Evolutionary conservation across 2,888 invertebrate genomes (phyloP).

Genomic region (Chrysopilus asiliformis): DNA sequence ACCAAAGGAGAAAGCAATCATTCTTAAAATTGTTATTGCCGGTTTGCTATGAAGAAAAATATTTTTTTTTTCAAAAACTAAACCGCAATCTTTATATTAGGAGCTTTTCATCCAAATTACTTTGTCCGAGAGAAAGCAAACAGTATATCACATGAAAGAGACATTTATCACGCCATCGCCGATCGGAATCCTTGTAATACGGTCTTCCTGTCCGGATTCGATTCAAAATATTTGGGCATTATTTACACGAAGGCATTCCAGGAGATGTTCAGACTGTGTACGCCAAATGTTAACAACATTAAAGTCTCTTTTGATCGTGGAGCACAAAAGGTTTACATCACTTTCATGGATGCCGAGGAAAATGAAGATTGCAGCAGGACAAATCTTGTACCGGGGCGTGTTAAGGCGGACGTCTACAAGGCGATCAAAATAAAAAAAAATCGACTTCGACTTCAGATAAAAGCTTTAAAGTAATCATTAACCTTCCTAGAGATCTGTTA

Average conservation of each 20-base stretch:
- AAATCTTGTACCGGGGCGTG: slow-evolving; percentile 42
- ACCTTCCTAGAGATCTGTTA: too few species aligned
- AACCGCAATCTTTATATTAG: too few species aligned
- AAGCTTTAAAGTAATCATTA: slow-evolving; percentile 30
- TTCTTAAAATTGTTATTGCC: slow-evolving; percentile 47
- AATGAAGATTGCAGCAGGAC: slow-evolving; percentile 16
- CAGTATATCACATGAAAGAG: slow-evolving; percentile 52
- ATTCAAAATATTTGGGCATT: slow-evolving; percentile 49
- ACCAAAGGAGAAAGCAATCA: slow-evolving; percentile 41
- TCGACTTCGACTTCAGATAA: slow-evolving; percentile 20
- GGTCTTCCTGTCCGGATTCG: slow-evolving; percentile 50
- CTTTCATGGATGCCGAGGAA: slow-evolving; percentile 41
- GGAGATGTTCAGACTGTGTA: slow-evolving; percentile 40
- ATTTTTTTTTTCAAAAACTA: too few species aligned
- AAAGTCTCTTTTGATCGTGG: slow-evolving; percentile 33
- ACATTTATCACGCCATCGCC: slow-evolving; percentile 49
- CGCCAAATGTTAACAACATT: slow-evolving; percentile 29
- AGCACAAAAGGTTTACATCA: slow-evolving; percentile 52
- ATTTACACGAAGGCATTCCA: slow-evolving; percentile 55
- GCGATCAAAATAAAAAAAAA: slow-evolving; percentile 55
- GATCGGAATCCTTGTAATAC: slow-evolving; percentile 67
- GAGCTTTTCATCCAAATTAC: slow-evolving; percentile 86
- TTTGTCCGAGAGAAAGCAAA: slow-evolving; percentile 49
- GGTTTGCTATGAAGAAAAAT: too few species aligned
- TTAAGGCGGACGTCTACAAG: slow-evolving; percentile 54